Conservation (phyloP, 2,797 vertebrate species). For the Coregonus sp. region DNA sequence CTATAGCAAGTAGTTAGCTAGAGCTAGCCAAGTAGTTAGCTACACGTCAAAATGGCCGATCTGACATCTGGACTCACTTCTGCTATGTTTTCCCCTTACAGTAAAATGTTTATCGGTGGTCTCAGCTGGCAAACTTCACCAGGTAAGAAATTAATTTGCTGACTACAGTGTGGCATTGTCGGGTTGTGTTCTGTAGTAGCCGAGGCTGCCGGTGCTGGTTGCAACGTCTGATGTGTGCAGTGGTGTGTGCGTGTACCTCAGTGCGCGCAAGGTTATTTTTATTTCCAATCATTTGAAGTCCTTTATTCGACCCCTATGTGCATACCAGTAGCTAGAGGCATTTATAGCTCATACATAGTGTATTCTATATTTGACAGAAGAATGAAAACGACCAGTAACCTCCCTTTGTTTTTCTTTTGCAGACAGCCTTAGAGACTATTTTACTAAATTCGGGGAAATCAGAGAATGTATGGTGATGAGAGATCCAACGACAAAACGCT, state of each 20-base stretch:
- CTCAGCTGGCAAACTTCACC: constrained; percentile 92
- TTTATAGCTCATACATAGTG: constrained; percentile 41
- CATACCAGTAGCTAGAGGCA: constrained; percentile 42
- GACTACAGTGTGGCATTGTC: constrained; percentile 36
- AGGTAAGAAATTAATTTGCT: constrained; percentile 74
- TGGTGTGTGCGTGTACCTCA: constrained; percentile 15
- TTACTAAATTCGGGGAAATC: constrained; percentile 92
- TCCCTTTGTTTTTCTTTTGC: constrained; percentile 60
- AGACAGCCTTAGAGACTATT: constrained; percentile 93
- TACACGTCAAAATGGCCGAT: constrained; percentile 92
- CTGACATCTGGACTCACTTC: constrained; percentile 88
- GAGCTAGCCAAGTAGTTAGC: constrained; percentile 69
- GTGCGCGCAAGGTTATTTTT: constrained; percentile 65
- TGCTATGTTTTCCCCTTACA: constrained; percentile 83
- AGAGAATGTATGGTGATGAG: constrained; percentile 93
- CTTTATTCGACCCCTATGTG: constrained; percentile 84
- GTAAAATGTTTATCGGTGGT: constrained; percentile 93
- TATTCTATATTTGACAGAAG: constrained; percentile 27
- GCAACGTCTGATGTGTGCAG: constrained; percentile 21
- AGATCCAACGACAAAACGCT: constrained; percentile 88
- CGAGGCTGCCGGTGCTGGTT: constrained; percentile 37
- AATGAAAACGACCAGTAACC: constrained; percentile 24
- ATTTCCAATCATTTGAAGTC: constrained; percentile 78
- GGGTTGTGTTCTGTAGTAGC: constrained; percentile 30
- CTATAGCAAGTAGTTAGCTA: constrained; percentile 69